A percentile compares a stretch with the other conserved stretches of the same genome.
Conservation (phyloP, 2,888 invertebrate species). For the Leptopterna dolabrata region DNA sequence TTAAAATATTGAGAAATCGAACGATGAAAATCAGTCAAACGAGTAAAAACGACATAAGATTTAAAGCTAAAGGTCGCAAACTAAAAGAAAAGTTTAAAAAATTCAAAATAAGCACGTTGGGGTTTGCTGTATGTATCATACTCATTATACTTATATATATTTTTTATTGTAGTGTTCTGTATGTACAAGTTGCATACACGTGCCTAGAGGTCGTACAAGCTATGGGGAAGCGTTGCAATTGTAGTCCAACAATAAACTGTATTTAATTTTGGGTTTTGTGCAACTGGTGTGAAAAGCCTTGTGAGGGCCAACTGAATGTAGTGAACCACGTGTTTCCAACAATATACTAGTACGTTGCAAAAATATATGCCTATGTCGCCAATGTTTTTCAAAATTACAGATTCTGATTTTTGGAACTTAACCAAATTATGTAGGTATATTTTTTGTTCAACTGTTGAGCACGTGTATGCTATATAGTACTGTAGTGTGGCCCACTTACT, state of each 20-base stretch:
- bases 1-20: not conserved
- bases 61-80: conserved; percentile 55
- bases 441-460: conserved; percentile 33
- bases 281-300: not conserved
- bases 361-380: no score
- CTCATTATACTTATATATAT: conserved; percentile 55
- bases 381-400: no score
- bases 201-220: conserved; percentile 40
- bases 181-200: conserved; percentile 61
- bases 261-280: not conserved
- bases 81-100: conserved; percentile 49
- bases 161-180: conserved; percentile 58
- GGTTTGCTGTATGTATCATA: conserved; percentile 56
- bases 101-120: conserved; percentile 50
- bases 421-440: not conserved
- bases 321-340: not conserved
- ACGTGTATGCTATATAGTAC: conserved; percentile 60
- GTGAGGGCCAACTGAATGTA: not conserved
- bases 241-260: not conserved
- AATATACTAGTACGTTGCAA: not conserved
- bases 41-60: conserved; percentile 11
- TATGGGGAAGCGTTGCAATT: not conserved
- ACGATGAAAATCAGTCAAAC: conserved; percentile 1
- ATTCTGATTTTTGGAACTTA: no score
- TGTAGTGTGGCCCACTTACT: conserved; percentile 77